Conservation (phyloP, 2,797 vertebrate genomes). For the Hydrophis major region DNA sequence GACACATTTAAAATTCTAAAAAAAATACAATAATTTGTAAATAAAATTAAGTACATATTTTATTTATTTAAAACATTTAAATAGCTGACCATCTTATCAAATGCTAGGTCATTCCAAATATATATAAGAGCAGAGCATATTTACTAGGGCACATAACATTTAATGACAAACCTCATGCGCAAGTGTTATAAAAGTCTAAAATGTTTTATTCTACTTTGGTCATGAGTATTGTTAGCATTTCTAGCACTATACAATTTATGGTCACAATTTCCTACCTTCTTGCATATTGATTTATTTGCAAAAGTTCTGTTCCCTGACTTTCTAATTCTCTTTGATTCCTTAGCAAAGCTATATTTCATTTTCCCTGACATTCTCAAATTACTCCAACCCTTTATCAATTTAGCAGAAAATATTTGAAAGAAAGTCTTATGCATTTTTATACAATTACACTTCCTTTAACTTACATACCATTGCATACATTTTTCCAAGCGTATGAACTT, state of each 20-base stretch:
- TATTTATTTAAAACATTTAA: not conserved
- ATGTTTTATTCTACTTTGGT: not conserved
- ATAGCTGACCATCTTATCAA: not conserved
- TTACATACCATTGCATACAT: not conserved
- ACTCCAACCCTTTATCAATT: not conserved
- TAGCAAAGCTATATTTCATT: not conserved
- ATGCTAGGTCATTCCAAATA: not conserved
- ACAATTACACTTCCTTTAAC: not conserved
- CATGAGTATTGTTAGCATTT: not conserved
- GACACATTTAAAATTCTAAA: not conserved
- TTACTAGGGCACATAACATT: constrained; percentile 3
- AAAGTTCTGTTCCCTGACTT: not conserved
- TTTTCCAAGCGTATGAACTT: not conserved
- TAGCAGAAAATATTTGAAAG: not conserved
- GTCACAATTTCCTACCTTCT: not conserved
- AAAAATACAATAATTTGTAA: not conserved
- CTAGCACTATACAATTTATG: not conserved
- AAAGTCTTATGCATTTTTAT: not conserved
- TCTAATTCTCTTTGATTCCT: not conserved
- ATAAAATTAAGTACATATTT: not conserved
- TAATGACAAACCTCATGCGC: not conserved
- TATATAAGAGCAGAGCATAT: not conserved
- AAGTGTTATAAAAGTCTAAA: not conserved
- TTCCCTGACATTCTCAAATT: not conserved
- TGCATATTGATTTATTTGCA: not conserved